Base-by-base conservation (phyloP, 1,140 invertebrate genomes). In the Fopius arisanus region DNA sequence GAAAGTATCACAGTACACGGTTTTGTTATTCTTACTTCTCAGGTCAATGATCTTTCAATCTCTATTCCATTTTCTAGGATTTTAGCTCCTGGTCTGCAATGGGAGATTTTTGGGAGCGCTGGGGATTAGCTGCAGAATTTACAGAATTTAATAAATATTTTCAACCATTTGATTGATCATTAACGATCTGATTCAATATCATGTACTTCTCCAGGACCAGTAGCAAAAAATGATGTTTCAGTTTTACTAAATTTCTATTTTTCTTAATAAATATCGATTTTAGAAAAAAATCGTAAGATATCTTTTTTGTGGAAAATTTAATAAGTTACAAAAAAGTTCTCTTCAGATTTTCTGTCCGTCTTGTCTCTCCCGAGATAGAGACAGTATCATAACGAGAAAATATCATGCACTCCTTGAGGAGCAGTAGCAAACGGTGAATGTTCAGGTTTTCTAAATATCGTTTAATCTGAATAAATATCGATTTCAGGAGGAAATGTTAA, bases 1-100 rank as follows among this genome's bases (percentile, higher is more conserved):
- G 43, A 48, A 83, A 83, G 82, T 83, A 83, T 83, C 81, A 83
- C 82, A 76, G 81, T 80, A 78, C 82, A 82, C 82, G 81, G 82
- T 81, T 83, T 80, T 83, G 82, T 82, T 83, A 80, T 83, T 83
- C 81, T 83, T 76, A 78, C 81, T 78, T 65, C 79, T 75, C 78
- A 72, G 80, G 80, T 82, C 80, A 81, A 68, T 79, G 81, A 73
- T 78, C 80, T 76, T 77, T 75, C 54, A 41, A 23, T 67, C 62
- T 69, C 69, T 66, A 70, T 76, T 77, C 28, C 14, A 76, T 79
- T 78, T 79, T 75, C 76, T 78, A 77, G 54, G 69, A 72, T 72
- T 66, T 79, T 77, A 74, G 63, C 26, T 59, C 4, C 28, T 59
- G n/a, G 5, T 16, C n/a, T 29, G 1, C 21, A 66, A 16, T 21